Base-by-base conservation (phyloP, 1,140 invertebrate species). In the Ericerus pela region DNA sequence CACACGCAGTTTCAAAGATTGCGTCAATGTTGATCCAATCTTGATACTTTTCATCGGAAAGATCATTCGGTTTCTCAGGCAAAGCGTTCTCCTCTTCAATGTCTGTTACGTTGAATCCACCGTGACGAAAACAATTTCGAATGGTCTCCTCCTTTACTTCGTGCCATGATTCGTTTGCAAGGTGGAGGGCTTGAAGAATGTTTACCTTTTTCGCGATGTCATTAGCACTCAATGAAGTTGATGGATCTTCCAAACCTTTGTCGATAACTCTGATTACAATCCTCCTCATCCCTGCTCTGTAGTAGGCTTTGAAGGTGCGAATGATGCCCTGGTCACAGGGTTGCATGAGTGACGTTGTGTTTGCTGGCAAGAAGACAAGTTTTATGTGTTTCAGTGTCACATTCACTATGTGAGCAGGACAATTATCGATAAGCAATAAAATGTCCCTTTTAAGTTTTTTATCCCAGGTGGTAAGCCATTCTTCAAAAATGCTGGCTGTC, bases 381-480 rank as follows among this genome's bases (percentile, higher is more conserved):
- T 64, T 65, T 11, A 69, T 63, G 55, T 65, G 58, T 36, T 60
- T 58, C 8, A 60, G 53, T 36, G 65, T 51, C 27, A 51, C 18
- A 10, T 58, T 43, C 51, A 54, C 29, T 31, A 59, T 56, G 59
- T 71, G 69, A 33, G 66, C 60, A 6, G 64, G 55, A 57, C 62
- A 67, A 60, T 72, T 73, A 58, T 73, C 70, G 16, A 72, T 31
- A 52, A 73, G 55, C 31, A 74, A 26, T 41, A 53, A 24, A 31
- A 54, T 43, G 22, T 51, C 18, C 6, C 22, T 6, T 37, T 54
- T 41, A 16, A 51, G 22, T 16, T 2, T 27, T 26, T 51, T 51
- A 12, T 51, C 43, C 22, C 43, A 51, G 6, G 26, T 51, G 47
- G 24, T 51, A 18, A 53, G 29, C 28, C 29, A 31, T 18, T 53